Evolutionary conservation across 2,888 invertebrate species (phyloP), one percentile per base, ranked within the genome.

Genomic region (Glomeris marginata): DNA sequence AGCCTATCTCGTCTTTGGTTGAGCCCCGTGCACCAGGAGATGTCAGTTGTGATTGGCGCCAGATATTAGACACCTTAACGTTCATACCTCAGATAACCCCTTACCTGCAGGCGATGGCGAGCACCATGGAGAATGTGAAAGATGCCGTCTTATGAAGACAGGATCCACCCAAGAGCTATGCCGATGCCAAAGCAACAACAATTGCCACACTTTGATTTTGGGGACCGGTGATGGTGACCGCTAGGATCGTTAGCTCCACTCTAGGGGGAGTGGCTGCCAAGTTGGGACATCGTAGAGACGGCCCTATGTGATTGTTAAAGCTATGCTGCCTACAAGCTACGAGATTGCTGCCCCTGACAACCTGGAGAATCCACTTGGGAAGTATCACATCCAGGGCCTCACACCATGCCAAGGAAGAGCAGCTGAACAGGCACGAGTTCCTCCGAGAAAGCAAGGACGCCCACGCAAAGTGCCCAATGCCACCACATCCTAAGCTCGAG

Each of bases 1-100:
- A 15, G 42, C 49, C 1, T 53, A 15, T 13, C 36, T 52, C n/a
- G 42, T 10, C 13, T 51, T 45, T 33, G 49, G 18, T 10, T 16
- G 40, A 53, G 35, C 20, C 51, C 20, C 38, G 51, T 11, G 47
- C 28, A 11, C 10, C 41, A 2, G 42, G 38, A 33, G 43, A 38
- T 38, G 43, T 49, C 11, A 49, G n/a, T 21, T 5, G 16, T 5
- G 21, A 20, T 21, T 21, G n/a, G 42, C 18, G 16, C 4, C 42
- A 20, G 18, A 16, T 42, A 6, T 21, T 42, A 5, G 42, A 20
- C 18, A 8, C n/a, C 5, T 20, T 15, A 16, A 42, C 42, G 5
- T 18, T 20, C 5, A 5, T 42, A 5, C 18, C 18, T 5, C 28
- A 28, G 28, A 28, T 28, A 3, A 28, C 28, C 3, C 21, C 42